Evolutionary conservation across 2,113 vertebrate genomes (phyloP).

Genomic region (mouse (Mus musculus)): GRCm39 chr9:74568501-74569000

Average conservation of each 20-base stretch:
- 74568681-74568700: too few relatives aligned
- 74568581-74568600: background rate
- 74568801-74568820: too few relatives aligned
- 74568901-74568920: background rate
- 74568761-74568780: too few relatives aligned
- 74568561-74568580: background rate
- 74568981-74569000: background rate
- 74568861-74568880: background rate
- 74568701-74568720: too few relatives aligned
- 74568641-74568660: too few relatives aligned
- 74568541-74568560: background rate
- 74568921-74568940: background rate
- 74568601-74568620: background rate
- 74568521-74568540: background rate
- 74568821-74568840: background rate
- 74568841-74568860: conserved; percentile 21
- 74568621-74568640: background rate
- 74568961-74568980: background rate
- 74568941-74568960: background rate
- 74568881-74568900: background rate
- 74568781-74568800: too few relatives aligned
- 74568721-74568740: too few relatives aligned
- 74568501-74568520: background rate
- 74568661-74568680: too few relatives aligned
- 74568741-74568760: too few relatives aligned